Evolutionary conservation across 1,140 invertebrate species (phyloP).

Genomic region (Drosophila parvula): DNA sequence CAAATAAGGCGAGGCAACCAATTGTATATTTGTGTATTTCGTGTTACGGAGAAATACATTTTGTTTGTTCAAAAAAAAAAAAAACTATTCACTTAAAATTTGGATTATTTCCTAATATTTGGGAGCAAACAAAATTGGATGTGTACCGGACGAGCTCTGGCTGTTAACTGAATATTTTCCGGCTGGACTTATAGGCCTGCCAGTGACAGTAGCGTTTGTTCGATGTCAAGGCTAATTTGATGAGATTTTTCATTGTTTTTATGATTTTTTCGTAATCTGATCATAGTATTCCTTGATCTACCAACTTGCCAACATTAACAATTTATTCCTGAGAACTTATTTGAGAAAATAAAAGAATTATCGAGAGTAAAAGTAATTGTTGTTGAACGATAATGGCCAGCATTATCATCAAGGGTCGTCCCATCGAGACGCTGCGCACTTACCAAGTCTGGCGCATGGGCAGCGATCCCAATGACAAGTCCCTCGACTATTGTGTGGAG

Average conservation of each 20-base stretch:
- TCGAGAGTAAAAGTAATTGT: too few species aligned
- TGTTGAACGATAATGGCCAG: too few species aligned
- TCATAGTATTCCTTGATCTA: background rate
- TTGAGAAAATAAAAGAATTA: too few species aligned
- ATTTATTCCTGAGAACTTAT: too few species aligned
- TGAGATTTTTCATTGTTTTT: background rate
- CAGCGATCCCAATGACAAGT: too few species aligned
- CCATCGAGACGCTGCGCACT: too few species aligned
- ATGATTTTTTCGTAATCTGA: background rate
- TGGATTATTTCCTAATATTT: background rate
- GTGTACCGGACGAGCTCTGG: slow-evolving; percentile 29
- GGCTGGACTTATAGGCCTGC: background rate
- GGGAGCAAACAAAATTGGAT: background rate
- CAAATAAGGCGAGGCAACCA: too few species aligned
- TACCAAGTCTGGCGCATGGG: too few species aligned
- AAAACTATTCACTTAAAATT: slow-evolving; percentile 21
- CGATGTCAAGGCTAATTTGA: background rate
- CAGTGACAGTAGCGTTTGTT: background rate
- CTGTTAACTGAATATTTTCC: slow-evolving; percentile 16
- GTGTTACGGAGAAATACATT: background rate
- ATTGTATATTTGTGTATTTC: too few species aligned
- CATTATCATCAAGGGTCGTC: too few species aligned
- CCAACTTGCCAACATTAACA: too few species aligned
- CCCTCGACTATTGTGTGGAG: too few species aligned
- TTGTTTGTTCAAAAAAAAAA: background rate